These are phyloP conservation scores for Branchinecta lindahli DNA, from an alignment of 1,140 invertebrate genomes.

Conservation along the genomic window DNA sequence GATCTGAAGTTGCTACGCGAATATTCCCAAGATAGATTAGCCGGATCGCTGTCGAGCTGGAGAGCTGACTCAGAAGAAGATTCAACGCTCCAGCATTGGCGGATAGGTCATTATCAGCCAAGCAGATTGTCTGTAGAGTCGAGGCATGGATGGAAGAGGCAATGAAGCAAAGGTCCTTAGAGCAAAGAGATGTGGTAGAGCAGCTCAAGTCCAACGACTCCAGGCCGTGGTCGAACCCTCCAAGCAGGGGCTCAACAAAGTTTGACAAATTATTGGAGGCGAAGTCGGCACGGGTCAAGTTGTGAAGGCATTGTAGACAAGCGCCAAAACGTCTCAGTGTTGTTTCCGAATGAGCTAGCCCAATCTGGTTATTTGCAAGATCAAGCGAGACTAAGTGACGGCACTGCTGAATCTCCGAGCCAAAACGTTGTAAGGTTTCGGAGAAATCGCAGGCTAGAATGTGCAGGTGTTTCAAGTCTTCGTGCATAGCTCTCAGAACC, in stretches of 20 bases:
- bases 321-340: background rate
- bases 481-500: background rate
- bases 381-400: background rate
- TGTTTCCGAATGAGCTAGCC: background rate
- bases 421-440: background rate
- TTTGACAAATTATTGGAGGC: background rate
- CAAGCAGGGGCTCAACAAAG: background rate
- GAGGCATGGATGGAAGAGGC: background rate
- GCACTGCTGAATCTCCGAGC: background rate
- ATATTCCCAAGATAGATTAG: background rate
- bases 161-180: background rate
- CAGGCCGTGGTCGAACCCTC: background rate
- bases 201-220: background rate
- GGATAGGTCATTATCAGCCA: background rate
- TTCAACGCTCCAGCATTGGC: background rate
- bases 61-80: background rate
- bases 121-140: background rate
- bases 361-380: background rate
- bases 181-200: background rate
- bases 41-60: background rate
- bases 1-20: background rate
- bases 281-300: background rate
- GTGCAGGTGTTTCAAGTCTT: background rate
- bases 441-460: background rate
- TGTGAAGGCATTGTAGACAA: background rate